Base-by-base conservation (phyloP, 2,113 vertebrate genomes). In the Cheilinus undulatus region DNA sequence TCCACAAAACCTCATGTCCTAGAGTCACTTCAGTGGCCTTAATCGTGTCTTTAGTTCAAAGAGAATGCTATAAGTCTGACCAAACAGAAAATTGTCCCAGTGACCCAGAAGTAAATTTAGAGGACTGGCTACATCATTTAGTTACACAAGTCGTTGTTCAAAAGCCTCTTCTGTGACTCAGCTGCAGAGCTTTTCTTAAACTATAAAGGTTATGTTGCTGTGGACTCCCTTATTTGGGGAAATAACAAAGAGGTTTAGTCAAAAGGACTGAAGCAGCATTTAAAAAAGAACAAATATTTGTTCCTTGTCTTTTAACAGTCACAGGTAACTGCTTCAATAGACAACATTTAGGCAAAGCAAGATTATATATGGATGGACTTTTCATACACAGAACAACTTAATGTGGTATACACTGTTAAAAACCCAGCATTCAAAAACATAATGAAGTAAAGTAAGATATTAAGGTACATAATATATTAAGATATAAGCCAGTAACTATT, bases 21-120 rank as follows among this genome's bases (percentile, higher is more conserved):
- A 23, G 66, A 73, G 48, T 71, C 57, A 49, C 36, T 30, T 72
- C 59, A 23, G 58, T 43, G 66, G 68, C 77, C 77, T 61, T 51
- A 77, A 86, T 86, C 11, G 1, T 1, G 54, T 61, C 40, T 73
- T 38, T 40, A 58, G 34, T 72, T 73, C 51, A 32, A 40, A 20
- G 60, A 61, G 54, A 81, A 51, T 57, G n/a, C 1, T 40, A 61
- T 28, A 86, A 74, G 59, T 68, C 26, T 49, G 22, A 53, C 42
- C 17, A 5, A 60, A 54, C 54, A 59, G 50, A 42, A 49, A 72
- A 51, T 24, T 67, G 73, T 3, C 59, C 50, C 69, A 75, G 42
- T 68, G 53, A 85, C 73, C 59, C 69, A 60, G 69, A 80, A 72
- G 28, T 49, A 46, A 67, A 51, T 46, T 28, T 28, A 14, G 24